Evolutionary conservation across 2,888 invertebrate genomes (phyloP).

Genomic region (Blastobasis adustella): DNA sequence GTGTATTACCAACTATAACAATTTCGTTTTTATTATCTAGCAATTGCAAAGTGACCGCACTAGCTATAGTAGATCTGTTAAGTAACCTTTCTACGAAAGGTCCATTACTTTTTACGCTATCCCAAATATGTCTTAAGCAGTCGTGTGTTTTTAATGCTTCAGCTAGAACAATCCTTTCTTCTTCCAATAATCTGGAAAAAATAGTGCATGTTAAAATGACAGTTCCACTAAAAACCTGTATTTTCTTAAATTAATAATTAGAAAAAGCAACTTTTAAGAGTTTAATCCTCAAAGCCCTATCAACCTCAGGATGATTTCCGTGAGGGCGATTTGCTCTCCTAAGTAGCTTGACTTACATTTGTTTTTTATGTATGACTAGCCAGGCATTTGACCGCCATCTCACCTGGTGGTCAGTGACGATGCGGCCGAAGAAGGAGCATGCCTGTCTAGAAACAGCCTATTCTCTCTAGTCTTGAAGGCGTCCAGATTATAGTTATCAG

Average conservation of each 20-base stretch:
- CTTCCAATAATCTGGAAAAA: slow-evolving; percentile 58
- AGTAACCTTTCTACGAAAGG: slow-evolving; percentile 74
- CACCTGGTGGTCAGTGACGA: too few relatives aligned
- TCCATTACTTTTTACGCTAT: slow-evolving; percentile 73
- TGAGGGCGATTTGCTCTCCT: too few relatives aligned
- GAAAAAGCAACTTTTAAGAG: background rate
- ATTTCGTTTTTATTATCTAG: slow-evolving; percentile 72
- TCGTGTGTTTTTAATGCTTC: slow-evolving; percentile 70
- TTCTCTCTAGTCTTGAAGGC: too few relatives aligned
- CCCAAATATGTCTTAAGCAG: slow-evolving; percentile 76
- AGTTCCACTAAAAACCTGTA: background rate
- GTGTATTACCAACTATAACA: slow-evolving; percentile 88
- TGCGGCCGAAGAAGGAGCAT: too few relatives aligned
- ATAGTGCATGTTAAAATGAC: background rate
- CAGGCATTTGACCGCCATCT: too few relatives aligned
- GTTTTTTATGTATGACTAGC: too few relatives aligned
- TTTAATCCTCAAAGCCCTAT: background rate
- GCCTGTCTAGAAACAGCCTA: too few relatives aligned
- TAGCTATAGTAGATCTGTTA: slow-evolving; percentile 79
- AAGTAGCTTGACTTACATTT: too few relatives aligned
- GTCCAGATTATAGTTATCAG: too few relatives aligned
- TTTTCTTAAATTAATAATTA: background rate
- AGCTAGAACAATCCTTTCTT: slow-evolving; percentile 73
- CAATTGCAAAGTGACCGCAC: slow-evolving; percentile 76
- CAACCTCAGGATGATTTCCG: too few relatives aligned